Base-by-base conservation (phyloP, 1,140 invertebrate genomes). In the Lordiphosa collinella region DNA sequence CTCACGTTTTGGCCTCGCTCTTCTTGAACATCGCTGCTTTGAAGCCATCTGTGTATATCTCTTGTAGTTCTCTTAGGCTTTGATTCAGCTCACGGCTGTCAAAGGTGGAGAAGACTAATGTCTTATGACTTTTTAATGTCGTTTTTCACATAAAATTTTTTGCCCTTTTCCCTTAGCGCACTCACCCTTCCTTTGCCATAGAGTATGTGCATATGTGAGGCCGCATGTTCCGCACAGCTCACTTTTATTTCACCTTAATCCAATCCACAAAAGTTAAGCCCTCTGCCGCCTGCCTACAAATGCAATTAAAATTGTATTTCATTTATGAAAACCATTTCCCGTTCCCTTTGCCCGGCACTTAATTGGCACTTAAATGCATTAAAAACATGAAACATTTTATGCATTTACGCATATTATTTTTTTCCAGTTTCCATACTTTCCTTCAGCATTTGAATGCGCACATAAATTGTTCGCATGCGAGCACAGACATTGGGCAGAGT, bases 301-400 rank as follows among this genome's bases (percentile, higher is more conserved):
- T 74, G 71, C 64, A 74, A 68, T 74, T 74, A 74, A 68, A 75
- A 64, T 74, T 58, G 60, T 68, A 61, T 64, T 68, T 54, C 67
- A 70, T 40, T 50, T 52, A 50, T 44, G 16, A 44, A 11, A 16
- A n/a, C 36, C 47, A 29, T 38, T 13, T 25, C 13, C 41, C 16
- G 29, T 50, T 9, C 13, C 22, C 41, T 29, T 60, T 48, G 47
- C 41, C 64, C 46, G 36, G 35, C 64, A 68, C 68, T 68, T 68
- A 68, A 68, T 68, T 68, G 65, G 49, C 65, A 68, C 64, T 68
- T 68, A 68, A 68, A 68, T 56, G 64, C 65, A 75, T 65, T 75
- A 75, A 59, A 71, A 53, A 61, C 37, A 49, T 34, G 46, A 52
- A 58, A 49, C 52, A 74, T 52, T 74, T 53, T 50, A 55, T 38